These are phyloP conservation scores for Elaphurus davidianus DNA, from an alignment of 2,113 vertebrate species.

Conservation along the genomic window DNA sequence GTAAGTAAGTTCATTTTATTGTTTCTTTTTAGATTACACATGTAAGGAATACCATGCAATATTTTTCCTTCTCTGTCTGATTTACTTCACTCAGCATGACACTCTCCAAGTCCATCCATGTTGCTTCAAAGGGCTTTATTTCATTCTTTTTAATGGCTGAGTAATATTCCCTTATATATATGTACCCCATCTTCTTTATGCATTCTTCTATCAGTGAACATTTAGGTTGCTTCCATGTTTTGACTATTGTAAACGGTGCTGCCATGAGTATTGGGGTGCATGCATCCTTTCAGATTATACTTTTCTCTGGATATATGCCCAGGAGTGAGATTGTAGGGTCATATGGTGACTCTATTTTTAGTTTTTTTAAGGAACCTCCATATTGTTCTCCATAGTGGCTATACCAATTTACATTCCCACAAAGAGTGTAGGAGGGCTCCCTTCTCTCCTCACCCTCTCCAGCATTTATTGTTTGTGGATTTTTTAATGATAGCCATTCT, in stretches of 20 bases:
- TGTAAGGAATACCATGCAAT: neutral
- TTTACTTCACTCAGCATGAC: neutral
- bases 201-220: neutral
- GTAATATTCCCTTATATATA: neutral
- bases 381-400: neutral
- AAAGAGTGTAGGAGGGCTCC: neutral
- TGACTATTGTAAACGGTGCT: neutral
- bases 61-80: neutral
- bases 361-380: neutral
- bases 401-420: neutral
- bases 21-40: neutral
- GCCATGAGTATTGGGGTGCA: neutral
- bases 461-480: neutral
- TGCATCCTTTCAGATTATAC: neutral
- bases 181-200: neutral
- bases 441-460: neutral
- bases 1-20: neutral
- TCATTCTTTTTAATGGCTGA: neutral
- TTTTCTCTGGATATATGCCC: neutral
- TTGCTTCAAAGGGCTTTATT: neutral
- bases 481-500: neutral
- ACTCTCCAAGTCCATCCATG: neutral
- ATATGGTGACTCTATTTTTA: neutral
- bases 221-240: neutral
- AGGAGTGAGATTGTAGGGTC: neutral